Percentiles rank a stretch among this genome's conserved stretches.
Evolutionary conservation across 2,888 invertebrate species (phyloP).

Genomic region (Deilephila porcellus): DNA sequence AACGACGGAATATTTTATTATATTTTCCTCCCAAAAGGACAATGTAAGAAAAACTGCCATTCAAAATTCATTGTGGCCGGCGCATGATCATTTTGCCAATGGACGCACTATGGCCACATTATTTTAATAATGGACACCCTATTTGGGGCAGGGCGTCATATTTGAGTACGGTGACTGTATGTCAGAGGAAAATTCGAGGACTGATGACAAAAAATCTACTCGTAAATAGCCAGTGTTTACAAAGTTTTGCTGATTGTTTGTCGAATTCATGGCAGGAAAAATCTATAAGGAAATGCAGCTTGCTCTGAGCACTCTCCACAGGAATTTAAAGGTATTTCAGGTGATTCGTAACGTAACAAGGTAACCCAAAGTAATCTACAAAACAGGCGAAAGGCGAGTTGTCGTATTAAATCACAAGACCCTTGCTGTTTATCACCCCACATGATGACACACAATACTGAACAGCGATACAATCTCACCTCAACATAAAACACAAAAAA

Average conservation of each 20-base stretch:
- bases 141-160: conserved; percentile 72
- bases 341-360: neutral
- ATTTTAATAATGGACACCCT: conserved; percentile 72
- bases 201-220: neutral
- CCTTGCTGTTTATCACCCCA: too few species aligned
- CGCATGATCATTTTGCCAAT: conserved; percentile 71
- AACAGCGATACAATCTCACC: too few species aligned
- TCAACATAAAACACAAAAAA: too few species aligned
- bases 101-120: conserved; percentile 64
- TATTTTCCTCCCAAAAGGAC: conserved; percentile 45
- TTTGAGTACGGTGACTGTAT: conserved; percentile 60
- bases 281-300: too few species aligned
- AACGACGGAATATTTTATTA: conserved; percentile 10
- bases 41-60: conserved; percentile 55
- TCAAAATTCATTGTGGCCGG: conserved; percentile 64
- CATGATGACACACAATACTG: too few species aligned
- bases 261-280: too few species aligned
- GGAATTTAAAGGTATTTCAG: neutral
- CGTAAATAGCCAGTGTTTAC: too few species aligned
- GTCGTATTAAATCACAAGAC: too few species aligned
- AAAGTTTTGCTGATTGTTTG: too few species aligned
- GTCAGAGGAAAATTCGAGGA: conserved; percentile 8
- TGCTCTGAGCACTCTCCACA: neutral
- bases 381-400: too few species aligned
- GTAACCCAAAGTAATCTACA: too few species aligned